phyloP scores from a whole-genome alignment of 1,140 invertebrate genomes.

The Monomorium pharaonis region DNA sequence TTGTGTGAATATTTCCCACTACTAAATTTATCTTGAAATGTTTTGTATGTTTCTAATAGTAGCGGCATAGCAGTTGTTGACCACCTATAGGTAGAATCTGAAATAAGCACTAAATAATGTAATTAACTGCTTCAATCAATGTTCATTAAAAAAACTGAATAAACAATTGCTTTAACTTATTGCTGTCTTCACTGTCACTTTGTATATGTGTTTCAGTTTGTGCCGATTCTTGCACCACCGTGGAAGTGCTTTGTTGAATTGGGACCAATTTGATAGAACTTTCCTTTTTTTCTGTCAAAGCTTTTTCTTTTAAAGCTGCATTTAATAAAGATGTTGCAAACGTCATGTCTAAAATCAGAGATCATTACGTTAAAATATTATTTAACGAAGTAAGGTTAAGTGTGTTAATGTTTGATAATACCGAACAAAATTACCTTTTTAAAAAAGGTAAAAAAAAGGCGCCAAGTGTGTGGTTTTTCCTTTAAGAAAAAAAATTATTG shows the following conservation, averaged over 20 bases:
- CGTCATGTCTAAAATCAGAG: not conserved
- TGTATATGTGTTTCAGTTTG: not conserved
- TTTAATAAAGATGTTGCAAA: slow-evolving; percentile 11
- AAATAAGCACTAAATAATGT: not conserved
- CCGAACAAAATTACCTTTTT: too few relatives aligned
- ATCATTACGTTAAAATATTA: not conserved
- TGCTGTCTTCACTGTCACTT: not conserved
- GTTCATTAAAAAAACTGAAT: not conserved
- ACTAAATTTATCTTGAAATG: not conserved
- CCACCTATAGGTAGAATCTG: not conserved
- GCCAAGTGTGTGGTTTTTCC: too few relatives aligned
- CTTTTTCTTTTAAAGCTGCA: not conserved
- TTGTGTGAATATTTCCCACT: not conserved
- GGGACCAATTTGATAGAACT: not conserved
- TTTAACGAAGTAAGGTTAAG: too few relatives aligned
- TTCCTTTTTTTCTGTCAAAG: not conserved
- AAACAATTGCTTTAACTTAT: not conserved
- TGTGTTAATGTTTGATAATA: too few relatives aligned
- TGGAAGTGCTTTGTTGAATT: not conserved
- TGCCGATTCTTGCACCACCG: too few relatives aligned
- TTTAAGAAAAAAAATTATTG: too few relatives aligned
- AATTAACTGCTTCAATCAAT: not conserved
- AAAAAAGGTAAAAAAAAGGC: too few relatives aligned
- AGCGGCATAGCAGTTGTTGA: not conserved
- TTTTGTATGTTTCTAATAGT: not conserved